Evolutionary conservation across 2,113 vertebrate species (phyloP).

Genomic region (Xiphophorus maculatus): DNA sequence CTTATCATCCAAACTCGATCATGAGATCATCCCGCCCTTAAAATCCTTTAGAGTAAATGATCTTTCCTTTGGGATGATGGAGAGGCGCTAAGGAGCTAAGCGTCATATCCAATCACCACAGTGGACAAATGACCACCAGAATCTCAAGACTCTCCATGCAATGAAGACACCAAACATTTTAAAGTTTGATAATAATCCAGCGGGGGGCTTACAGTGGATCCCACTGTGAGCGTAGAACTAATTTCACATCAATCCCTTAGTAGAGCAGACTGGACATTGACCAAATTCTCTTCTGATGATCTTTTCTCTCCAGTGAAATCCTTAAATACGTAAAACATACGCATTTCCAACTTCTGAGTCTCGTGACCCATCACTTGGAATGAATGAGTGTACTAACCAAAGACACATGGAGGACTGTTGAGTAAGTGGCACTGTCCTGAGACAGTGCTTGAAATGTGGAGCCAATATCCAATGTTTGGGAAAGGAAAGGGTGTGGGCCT

Average conservation of each 20-base stretch:
- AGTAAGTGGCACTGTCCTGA: constrained; percentile 32
- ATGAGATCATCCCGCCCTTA: constrained; percentile 70
- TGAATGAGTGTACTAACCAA: constrained; percentile 55
- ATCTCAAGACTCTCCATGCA: constrained; percentile 13
- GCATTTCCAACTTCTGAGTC: constrained; percentile 35
- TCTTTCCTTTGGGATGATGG: constrained; percentile 62
- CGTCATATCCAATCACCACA: constrained; percentile 51
- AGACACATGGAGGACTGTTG: constrained; percentile 49
- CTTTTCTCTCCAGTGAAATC: background rate
- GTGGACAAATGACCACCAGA: constrained; percentile 54
- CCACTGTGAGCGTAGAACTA: constrained; percentile 34
- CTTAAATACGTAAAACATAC: constrained; percentile 26
- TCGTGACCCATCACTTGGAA: constrained; percentile 28
- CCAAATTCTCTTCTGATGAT: constrained; percentile 27
- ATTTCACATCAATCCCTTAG: constrained; percentile 9
- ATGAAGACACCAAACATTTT: constrained; percentile 12
- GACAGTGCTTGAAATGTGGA: constrained; percentile 50
- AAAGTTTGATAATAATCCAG: constrained; percentile 37
- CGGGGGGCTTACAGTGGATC: constrained; percentile 26
- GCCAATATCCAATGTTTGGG: constrained; percentile 44
- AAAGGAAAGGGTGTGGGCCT: constrained; percentile 49
- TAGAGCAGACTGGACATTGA: background rate
- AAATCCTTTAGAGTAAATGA: constrained; percentile 57
- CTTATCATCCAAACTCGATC: constrained; percentile 38
- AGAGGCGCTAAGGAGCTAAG: constrained; percentile 35